These are phyloP conservation scores for Aegithalos caudatus DNA, from an alignment of 2,113 vertebrate genomes.

Conservation along the genomic window DNA sequence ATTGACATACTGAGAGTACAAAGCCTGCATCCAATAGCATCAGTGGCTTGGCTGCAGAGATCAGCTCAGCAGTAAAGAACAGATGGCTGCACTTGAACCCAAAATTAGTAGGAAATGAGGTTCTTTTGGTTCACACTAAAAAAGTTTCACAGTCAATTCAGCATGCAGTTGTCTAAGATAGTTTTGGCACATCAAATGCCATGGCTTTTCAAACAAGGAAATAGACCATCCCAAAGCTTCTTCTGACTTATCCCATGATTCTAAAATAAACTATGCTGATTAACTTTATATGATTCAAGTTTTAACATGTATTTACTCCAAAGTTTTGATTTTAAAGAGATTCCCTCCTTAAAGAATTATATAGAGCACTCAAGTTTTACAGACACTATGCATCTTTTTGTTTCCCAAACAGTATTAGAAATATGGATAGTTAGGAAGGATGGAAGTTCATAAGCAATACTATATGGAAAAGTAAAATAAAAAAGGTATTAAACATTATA, in stretches of 20 bases:
- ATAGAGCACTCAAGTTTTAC: not conserved
- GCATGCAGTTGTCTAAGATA: not conserved
- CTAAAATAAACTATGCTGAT: not conserved
- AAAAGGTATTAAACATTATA: not conserved
- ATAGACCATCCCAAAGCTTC: not conserved
- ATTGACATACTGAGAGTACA: not conserved
- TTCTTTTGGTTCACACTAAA: not conserved
- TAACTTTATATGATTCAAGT: not conserved
- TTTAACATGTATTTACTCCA: not conserved
- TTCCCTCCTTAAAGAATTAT: not conserved
- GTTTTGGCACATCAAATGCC: not conserved
- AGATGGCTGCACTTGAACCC: not conserved
- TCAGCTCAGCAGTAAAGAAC: not conserved
- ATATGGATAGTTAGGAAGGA: not conserved
- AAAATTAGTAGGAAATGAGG: not conserved
- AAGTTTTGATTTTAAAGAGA: not conserved
- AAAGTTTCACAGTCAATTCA: not conserved
- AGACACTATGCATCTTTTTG: not conserved
- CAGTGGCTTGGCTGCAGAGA: not conserved
- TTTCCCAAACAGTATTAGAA: not conserved
- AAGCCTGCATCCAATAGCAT: not conserved
- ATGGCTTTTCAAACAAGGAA: not conserved
- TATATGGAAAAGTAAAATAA: not conserved
- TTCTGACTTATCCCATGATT: not conserved
- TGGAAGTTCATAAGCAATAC: not conserved